These are phyloP conservation scores for Oscheius sp. DNA, from an alignment of 2,888 invertebrate species.

Conservation along the genomic window DNA sequence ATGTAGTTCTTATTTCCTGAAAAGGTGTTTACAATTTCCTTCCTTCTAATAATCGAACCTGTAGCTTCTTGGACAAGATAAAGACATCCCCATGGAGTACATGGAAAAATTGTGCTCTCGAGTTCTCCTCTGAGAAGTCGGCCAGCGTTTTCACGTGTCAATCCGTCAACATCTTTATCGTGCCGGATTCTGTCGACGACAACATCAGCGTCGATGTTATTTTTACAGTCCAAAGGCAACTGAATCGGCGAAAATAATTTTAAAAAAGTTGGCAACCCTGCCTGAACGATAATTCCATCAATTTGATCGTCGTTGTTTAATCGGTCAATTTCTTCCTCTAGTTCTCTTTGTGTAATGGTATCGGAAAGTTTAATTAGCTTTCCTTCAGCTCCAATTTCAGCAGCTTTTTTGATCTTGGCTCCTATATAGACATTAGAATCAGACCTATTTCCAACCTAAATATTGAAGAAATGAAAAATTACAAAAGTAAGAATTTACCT, in stretches of 20 bases:
- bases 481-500: conserved; percentile 69
- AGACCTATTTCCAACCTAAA: conserved; percentile 90
- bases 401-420: conserved; percentile 91
- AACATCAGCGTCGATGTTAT: conserved; percentile 86
- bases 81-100: conserved; percentile 93
- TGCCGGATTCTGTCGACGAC: conserved; percentile 79
- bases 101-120: conserved; percentile 82
- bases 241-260: conserved; percentile 32
- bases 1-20: conserved; percentile 59
- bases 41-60: conserved; percentile 37
- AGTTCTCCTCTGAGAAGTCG: conserved; percentile 88
- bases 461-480: neutral
- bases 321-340: conserved; percentile 75
- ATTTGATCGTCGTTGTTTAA: conserved; percentile 85
- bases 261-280: conserved; percentile 7
- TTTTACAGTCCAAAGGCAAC: conserved; percentile 85
- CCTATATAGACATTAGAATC: conserved; percentile 98
- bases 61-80: conserved; percentile 81
- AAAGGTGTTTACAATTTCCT: no score
- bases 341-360: conserved; percentile 80
- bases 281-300: conserved; percentile 71
- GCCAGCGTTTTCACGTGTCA: conserved; percentile 85
- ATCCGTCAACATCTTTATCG: conserved; percentile 69
- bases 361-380: conserved; percentile 80
- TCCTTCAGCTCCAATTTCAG: conserved; percentile 83